A percentile compares a stretch with the other conserved stretches of the same genome.
These are phyloP conservation scores for Sapayoa aenigma DNA, from an alignment of 2,113 vertebrate species.

Conservation along the genomic window DNA sequence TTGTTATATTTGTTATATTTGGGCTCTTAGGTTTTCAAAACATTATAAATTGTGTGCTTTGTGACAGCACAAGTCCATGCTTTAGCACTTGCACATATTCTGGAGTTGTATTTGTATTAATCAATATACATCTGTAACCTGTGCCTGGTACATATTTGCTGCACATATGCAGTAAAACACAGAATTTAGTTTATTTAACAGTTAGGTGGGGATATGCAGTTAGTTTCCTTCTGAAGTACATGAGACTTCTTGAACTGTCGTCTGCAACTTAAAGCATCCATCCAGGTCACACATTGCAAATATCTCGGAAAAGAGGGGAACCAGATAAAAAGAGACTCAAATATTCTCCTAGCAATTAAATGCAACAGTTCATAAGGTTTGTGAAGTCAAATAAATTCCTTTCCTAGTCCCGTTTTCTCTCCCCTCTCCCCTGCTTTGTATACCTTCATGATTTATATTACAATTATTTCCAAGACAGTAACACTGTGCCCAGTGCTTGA, in stretches of 20 bases:
- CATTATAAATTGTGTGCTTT: not conserved
- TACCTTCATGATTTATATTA: not conserved
- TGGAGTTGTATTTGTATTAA: not conserved
- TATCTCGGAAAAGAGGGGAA: not conserved
- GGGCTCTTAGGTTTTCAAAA: not conserved
- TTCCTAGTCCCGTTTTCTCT: not conserved
- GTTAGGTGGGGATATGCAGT: not conserved
- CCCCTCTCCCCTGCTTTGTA: not conserved
- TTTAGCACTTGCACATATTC: not conserved
- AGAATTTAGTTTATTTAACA: not conserved
- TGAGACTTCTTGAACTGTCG: not conserved
- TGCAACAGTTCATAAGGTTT: not conserved
- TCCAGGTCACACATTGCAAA: not conserved
- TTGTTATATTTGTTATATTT: not conserved
- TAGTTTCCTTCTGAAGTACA: not conserved
- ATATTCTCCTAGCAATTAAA: constrained; percentile 5
- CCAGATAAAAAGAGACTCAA: not conserved
- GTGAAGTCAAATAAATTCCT: not conserved
- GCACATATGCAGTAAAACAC: not conserved
- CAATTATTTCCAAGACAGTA: not conserved
- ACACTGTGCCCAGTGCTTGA: not conserved
- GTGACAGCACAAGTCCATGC: not conserved
- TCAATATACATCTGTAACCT: not conserved
- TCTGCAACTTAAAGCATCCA: not conserved
- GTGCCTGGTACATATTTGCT: not conserved